A percentile compares a stretch with the other conserved stretches of the same genome.
phyloP scores from a whole-genome alignment of 35 echinoderm and acorn worm genomes.

The Strongylocentrotus purpuratus region DNA sequence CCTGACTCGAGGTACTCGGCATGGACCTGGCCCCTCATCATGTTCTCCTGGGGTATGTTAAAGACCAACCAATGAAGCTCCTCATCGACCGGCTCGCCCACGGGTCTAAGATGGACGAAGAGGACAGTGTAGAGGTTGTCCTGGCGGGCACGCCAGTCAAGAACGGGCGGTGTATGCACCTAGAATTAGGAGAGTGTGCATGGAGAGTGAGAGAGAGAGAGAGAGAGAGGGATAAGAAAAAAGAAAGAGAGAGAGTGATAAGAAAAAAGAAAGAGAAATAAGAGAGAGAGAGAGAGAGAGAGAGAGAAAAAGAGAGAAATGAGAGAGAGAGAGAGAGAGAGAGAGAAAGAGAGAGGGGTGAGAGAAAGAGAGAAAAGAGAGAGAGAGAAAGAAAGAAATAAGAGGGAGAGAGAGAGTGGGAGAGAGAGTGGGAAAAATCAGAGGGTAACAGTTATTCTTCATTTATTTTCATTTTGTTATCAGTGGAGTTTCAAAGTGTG shows the following conservation, averaged over 20 bases:
- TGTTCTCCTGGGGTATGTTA: conserved; percentile 70
- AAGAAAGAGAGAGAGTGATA: not conserved
- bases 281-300: not conserved
- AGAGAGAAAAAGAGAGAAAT: too few relatives aligned
- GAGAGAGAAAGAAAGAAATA: too few relatives aligned
- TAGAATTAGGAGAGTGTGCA: not conserved
- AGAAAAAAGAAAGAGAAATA: not conserved
- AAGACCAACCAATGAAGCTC: conserved; percentile 85
- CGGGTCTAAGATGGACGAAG: conserved; percentile 79
- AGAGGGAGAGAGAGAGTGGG: too few relatives aligned
- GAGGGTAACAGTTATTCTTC: too few relatives aligned
- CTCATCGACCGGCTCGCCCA: conserved; percentile 51
- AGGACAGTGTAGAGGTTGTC: conserved; percentile 79
- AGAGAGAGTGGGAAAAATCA: too few relatives aligned
- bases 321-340: too few relatives aligned
- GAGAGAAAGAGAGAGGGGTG: too few relatives aligned
- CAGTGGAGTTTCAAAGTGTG: too few relatives aligned
- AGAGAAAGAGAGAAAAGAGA: too few relatives aligned
- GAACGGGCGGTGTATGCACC: conserved; percentile 72
- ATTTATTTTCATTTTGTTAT: too few relatives aligned
- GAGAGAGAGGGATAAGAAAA: not conserved
- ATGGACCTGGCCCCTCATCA: conserved; percentile 60
- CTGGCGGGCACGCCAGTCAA: conserved; percentile 69
- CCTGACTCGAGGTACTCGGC: conserved; percentile 87
- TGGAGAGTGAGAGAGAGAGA: not conserved